Evolutionary conservation across 1,140 invertebrate genomes (phyloP).

Genomic region (Brachionus paranguensis): DNA sequence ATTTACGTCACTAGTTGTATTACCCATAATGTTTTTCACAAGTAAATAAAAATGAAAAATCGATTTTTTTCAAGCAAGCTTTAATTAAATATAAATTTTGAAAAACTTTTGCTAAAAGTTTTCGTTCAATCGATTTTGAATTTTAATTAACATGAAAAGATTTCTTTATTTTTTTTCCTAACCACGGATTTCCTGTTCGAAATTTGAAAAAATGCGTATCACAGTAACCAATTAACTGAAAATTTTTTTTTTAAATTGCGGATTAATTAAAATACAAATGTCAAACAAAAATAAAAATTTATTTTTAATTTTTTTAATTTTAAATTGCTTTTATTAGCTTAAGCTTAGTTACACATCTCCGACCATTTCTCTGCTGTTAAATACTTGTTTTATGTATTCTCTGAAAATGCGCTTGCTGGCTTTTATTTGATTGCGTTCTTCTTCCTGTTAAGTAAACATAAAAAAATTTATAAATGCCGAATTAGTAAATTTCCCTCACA

Average conservation of each 20-base stretch:
- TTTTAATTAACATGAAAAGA: not conserved
- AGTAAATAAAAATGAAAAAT: not conserved
- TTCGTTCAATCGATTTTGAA: not conserved
- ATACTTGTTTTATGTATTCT: not conserved
- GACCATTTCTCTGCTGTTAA: not conserved
- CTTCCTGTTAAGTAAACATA: not conserved
- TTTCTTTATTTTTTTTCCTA: not conserved
- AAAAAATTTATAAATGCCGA: not conserved
- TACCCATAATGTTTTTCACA: not conserved
- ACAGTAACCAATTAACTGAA: not conserved
- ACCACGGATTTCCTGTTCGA: not conserved
- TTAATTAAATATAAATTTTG: not conserved
- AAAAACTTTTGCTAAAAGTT: not conserved
- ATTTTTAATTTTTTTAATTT: not conserved
- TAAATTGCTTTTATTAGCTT: not conserved
- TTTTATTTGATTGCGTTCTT: not conserved
- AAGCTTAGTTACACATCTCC: not conserved
- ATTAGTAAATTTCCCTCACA: not conserved
- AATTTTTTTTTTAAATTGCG: not conserved
- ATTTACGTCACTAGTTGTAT: conserved; percentile 36
- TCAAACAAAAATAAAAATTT: not conserved
- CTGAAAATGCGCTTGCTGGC: not conserved
- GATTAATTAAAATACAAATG: not conserved
- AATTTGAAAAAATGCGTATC: not conserved
- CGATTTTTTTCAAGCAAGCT: not conserved